Conservation (phyloP, 1,140 invertebrate species). For the Nymphalis io region DNA sequence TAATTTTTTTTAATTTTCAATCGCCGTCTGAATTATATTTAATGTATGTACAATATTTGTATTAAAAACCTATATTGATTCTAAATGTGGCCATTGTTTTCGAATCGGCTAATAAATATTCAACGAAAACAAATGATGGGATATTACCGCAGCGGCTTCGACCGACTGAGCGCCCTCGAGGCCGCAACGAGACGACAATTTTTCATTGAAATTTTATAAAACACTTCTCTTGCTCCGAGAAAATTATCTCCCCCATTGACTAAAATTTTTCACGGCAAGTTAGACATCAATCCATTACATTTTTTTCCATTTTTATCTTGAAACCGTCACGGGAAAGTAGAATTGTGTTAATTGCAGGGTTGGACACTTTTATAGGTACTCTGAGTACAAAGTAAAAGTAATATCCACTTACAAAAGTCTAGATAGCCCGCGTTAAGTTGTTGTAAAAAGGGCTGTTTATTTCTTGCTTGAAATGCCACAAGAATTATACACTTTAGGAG, state of each 20-base stretch:
- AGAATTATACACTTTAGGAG: neutral
- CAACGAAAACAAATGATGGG: constrained; percentile 73
- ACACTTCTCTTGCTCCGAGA: constrained; percentile 63
- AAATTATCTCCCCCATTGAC: constrained; percentile 79
- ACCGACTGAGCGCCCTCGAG: constrained; percentile 53
- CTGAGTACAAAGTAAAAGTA: constrained; percentile 45
- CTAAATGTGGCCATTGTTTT: constrained; percentile 65
- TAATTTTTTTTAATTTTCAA: constrained; percentile 25
- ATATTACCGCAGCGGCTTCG: constrained; percentile 65
- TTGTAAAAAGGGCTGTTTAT: constrained; percentile 5
- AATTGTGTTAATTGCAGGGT: constrained; percentile 73
- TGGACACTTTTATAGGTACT: constrained; percentile 64
- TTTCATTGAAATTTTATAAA: constrained; percentile 77
- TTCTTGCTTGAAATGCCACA: constrained; percentile 10
- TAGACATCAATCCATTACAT: constrained; percentile 77
- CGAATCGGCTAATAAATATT: constrained; percentile 72
- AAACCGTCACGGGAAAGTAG: constrained; percentile 60
- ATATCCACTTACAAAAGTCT: constrained; percentile 46
- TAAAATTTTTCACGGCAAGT: constrained; percentile 78
- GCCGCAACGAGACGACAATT: constrained; percentile 60
- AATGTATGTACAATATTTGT: neutral
- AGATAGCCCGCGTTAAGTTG: constrained; percentile 23
- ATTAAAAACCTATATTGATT: constrained; percentile 40
- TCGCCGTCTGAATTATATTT: neutral
- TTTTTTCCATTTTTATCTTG: constrained; percentile 72